These are phyloP conservation scores for Podarcis cretensis DNA, from an alignment of 2,113 vertebrate species.

Conservation along the genomic window DNA sequence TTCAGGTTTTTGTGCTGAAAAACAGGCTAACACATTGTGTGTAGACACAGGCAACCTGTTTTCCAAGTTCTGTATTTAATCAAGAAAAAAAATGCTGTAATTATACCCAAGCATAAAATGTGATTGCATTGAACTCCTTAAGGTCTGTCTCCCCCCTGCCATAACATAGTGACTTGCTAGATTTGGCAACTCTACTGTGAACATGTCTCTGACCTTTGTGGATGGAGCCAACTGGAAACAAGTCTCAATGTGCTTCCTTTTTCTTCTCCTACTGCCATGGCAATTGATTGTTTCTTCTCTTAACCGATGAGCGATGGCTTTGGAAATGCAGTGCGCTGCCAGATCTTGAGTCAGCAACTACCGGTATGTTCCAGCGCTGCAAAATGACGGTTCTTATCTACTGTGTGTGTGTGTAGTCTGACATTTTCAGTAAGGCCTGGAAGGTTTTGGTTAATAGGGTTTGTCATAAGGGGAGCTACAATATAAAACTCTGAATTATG, in stretches of 20 bases:
- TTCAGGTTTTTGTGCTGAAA: too few species aligned
- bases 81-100: neutral
- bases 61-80: neutral
- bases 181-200: neutral
- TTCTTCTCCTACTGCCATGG: neutral
- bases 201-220: neutral
- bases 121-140: neutral
- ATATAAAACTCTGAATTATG: constrained; percentile 66
- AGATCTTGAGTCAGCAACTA: constrained; percentile 29
- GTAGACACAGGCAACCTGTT: neutral
- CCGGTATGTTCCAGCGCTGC: constrained; percentile 37
- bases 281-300: constrained; percentile 19
- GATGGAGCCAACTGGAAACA: constrained; percentile 42
- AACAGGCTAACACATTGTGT: neutral
- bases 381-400: constrained; percentile 47
- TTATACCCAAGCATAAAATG: neutral
- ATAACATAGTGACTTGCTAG: neutral
- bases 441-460: constrained; percentile 63
- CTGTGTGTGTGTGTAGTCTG: constrained; percentile 40
- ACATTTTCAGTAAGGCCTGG: constrained; percentile 61
- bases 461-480: constrained; percentile 51
- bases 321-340: constrained; percentile 25
- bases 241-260: constrained; percentile 16
- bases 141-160: neutral
- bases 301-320: constrained; percentile 35